Evolutionary conservation across 2,888 invertebrate species (phyloP).

Genomic region (Limnephilus rhombicus): DNA sequence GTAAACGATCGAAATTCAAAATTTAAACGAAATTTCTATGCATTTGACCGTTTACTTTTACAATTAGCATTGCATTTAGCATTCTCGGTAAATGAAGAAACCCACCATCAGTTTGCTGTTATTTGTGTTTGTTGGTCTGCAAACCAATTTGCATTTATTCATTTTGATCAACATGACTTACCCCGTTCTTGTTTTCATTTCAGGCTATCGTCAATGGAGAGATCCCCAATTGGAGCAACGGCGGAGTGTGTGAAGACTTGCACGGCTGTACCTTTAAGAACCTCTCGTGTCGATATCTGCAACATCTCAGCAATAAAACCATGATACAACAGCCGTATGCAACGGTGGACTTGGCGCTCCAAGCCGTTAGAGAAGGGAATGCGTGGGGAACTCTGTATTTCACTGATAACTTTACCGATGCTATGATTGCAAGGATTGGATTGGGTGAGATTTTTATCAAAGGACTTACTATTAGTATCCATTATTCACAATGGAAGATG

Average conservation of each 20-base stretch:
- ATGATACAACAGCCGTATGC: slow-evolving; percentile 85
- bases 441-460: slow-evolving; percentile 75
- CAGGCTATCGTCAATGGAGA: slow-evolving; percentile 77
- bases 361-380: slow-evolving; percentile 86
- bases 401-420: slow-evolving; percentile 93
- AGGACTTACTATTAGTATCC: too few relatives aligned
- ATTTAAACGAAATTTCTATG: too few relatives aligned
- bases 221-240: slow-evolving; percentile 71
- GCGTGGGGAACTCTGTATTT: slow-evolving; percentile 95
- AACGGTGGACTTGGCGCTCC: slow-evolving; percentile 81
- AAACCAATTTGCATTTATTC: too few relatives aligned
- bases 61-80: too few relatives aligned
- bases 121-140: too few relatives aligned
- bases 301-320: slow-evolving; percentile 84
- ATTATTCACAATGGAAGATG: too few relatives aligned
- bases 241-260: slow-evolving; percentile 74
- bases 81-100: too few relatives aligned
- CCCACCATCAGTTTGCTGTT: too few relatives aligned
- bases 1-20: too few relatives aligned
- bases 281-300: slow-evolving; percentile 89
- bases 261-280: slow-evolving; percentile 84
- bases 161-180: too few relatives aligned
- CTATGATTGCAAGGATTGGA: slow-evolving; percentile 88
- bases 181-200: slow-evolving; percentile 17
- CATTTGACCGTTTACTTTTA: too few relatives aligned